A percentile compares a stretch with the other conserved stretches of the same genome.
These are phyloP conservation scores for Hemitrygon akajei DNA, from an alignment of 2,797 vertebrate genomes.

Conservation along the genomic window DNA sequence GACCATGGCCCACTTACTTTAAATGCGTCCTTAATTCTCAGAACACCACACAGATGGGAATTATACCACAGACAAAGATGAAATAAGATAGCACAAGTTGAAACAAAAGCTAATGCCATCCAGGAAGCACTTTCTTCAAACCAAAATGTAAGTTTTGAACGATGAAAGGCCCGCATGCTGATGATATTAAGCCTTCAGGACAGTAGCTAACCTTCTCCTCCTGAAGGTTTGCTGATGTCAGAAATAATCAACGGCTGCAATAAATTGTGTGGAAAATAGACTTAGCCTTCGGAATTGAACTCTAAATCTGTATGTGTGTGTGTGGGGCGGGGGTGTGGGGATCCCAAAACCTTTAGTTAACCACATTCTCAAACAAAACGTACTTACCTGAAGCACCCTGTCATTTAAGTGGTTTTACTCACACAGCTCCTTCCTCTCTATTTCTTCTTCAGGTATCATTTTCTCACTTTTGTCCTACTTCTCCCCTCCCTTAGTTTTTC, in stretches of 20 bases:
- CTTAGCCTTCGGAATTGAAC: neutral
- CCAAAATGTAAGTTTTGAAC: slow-evolving; percentile 1
- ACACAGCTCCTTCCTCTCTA: slow-evolving; percentile 37
- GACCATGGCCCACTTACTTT: neutral
- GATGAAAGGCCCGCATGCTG: slow-evolving; percentile 13
- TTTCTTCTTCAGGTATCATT: neutral
- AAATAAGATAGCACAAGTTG: slow-evolving; percentile 30
- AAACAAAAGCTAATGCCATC: slow-evolving; percentile 24
- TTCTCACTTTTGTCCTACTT: neutral
- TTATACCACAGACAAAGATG: neutral
- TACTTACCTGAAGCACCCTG: slow-evolving; percentile 4
- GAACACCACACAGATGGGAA: slow-evolving; percentile 27
- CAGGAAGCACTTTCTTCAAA: neutral
- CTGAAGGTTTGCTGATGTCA: neutral
- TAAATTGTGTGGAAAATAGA: slow-evolving; percentile 27
- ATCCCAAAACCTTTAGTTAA: neutral
- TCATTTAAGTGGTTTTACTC: neutral
- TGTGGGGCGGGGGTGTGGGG: too few relatives aligned
- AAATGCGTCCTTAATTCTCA: slow-evolving; percentile 9
- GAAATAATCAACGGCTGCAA: neutral
- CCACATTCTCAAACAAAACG: neutral
- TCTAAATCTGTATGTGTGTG: neutral
- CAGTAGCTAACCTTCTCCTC: neutral
- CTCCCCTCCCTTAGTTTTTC: neutral
- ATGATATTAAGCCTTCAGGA: slow-evolving; percentile 23